Conservation (phyloP, 2,113 vertebrate species). For the Benitochromis conjunctus region DNA sequence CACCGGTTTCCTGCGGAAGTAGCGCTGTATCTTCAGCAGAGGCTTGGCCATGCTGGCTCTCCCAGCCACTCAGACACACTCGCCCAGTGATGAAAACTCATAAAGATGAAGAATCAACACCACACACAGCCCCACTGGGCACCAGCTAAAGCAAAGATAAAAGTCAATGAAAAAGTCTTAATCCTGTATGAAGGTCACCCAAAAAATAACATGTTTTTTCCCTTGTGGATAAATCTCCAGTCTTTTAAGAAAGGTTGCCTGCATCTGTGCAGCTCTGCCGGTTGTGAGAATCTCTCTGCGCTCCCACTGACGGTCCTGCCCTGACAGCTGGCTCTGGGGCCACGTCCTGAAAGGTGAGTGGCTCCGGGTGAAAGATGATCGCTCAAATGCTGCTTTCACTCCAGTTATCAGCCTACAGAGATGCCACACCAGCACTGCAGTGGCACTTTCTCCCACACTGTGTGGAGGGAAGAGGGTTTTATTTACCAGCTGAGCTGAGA, state of each 20-base stretch:
- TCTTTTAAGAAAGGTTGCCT: slow-evolving; percentile 19
- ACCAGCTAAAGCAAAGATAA: neutral
- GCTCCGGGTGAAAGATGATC: slow-evolving; percentile 77
- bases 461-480: slow-evolving; percentile 34
- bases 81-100: slow-evolving; percentile 50
- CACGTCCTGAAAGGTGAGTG: slow-evolving; percentile 65
- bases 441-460: slow-evolving; percentile 63
- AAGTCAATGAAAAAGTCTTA: neutral
- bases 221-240: neutral
- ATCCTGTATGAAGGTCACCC: slow-evolving; percentile 16
- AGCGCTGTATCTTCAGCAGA: slow-evolving; percentile 89
- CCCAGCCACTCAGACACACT: slow-evolving; percentile 42
- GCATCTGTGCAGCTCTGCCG: slow-evolving; percentile 8
- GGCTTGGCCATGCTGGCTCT: slow-evolving; percentile 86
- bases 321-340: slow-evolving; percentile 18
- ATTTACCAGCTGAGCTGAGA: slow-evolving; percentile 49
- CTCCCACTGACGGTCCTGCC: slow-evolving; percentile 36
- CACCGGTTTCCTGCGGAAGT: slow-evolving; percentile 86
- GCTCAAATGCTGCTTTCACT: slow-evolving; percentile 57
- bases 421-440: slow-evolving; percentile 42
- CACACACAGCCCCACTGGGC: neutral
- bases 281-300: slow-evolving; percentile 7
- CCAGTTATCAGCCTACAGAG: slow-evolving; percentile 54
- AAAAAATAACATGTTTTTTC: slow-evolving; percentile 26
- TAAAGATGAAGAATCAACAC: slow-evolving; percentile 51